Evolutionary conservation across 2,888 invertebrate species (phyloP).

Genomic region (Eupelmus urozonus): DNA sequence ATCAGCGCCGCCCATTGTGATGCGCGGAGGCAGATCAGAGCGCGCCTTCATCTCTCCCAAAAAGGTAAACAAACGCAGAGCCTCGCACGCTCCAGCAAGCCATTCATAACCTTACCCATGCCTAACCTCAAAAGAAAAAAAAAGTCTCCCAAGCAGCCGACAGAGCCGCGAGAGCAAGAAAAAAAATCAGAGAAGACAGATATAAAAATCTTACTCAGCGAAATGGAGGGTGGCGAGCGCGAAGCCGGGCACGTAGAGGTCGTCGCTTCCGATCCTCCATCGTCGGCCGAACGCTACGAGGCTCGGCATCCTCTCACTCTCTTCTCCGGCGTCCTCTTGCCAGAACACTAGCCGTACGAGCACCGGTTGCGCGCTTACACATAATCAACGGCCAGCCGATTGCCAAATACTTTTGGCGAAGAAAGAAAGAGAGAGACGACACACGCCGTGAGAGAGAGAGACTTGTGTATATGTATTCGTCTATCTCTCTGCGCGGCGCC

Average conservation of each 20-base stretch:
- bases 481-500: background rate
- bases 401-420: no score
- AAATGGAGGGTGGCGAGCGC: conserved; percentile 85
- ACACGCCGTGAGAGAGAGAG: no score
- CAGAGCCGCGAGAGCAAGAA: background rate
- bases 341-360: background rate
- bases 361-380: background rate
- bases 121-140: background rate
- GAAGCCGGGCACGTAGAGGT: conserved; percentile 88
- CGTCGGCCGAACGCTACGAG: conserved; percentile 89
- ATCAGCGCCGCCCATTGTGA: no score
- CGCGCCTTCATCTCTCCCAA: background rate
- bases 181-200: background rate
- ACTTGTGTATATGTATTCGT: background rate
- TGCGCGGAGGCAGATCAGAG: no score
- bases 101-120: conserved; percentile 13
- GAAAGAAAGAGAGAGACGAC: no score
- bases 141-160: background rate
- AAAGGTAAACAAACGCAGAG: conserved; percentile 33
- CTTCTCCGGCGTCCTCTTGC: background rate
- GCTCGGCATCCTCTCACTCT: conserved; percentile 83
- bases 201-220: conserved; percentile 82
- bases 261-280: conserved; percentile 92
- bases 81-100: no score
- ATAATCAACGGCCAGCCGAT: background rate